Evolutionary conservation across 2,888 invertebrate genomes (phyloP), one percentile per base, ranked within the genome.

Genomic region (Nasonovia ribisnigri): DNA sequence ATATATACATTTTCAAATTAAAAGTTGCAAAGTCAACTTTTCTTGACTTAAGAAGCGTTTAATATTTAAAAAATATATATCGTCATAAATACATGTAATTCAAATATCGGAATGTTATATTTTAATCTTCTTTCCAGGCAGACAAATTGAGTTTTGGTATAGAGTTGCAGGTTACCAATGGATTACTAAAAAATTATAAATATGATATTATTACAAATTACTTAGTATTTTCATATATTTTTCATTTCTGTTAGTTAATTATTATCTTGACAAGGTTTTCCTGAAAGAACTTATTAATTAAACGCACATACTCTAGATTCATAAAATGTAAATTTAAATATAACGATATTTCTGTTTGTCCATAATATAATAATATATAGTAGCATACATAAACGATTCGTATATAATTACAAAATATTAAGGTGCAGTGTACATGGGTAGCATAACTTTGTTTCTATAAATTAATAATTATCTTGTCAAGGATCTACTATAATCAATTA

Each of bases 71-170:
- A 77, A 77, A 20, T 77, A 20, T 36, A 77, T 36, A 36, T 3
- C 11, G 20, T 13, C 16, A 51, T 51, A 48, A 6, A 48, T 48
- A 8, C 16, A 16, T 36, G 36, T 36, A 77, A 36, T 77, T 20
- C 36, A 77, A 77, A 0, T 4, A 77, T 77, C 0, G 6, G 11
- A 46, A 46, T 46, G 11, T 46, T 46, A 46, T 46, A 46, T 46
- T 46, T 46, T 77, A 77, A 20, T 77, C 51, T 84, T 84, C 93
- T 46, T 26, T 93, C 96, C 96, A 96, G n/a, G 95, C 95, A 24
- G 95, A 94, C 6, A 96, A 95, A 94, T 96, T 95, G 57, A 96
- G 95, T 88, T 95, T 94, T 13, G 95, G 95, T 92, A 96, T 95
- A 88, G 95, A 95, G n/a, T 95, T 95, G 94, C 96, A 96, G 10